A percentile compares a stretch with the other conserved stretches of the same genome.
phyloP scores from a whole-genome alignment of 2,113 vertebrate species.

The Dendropsophus ebraccatus region DNA sequence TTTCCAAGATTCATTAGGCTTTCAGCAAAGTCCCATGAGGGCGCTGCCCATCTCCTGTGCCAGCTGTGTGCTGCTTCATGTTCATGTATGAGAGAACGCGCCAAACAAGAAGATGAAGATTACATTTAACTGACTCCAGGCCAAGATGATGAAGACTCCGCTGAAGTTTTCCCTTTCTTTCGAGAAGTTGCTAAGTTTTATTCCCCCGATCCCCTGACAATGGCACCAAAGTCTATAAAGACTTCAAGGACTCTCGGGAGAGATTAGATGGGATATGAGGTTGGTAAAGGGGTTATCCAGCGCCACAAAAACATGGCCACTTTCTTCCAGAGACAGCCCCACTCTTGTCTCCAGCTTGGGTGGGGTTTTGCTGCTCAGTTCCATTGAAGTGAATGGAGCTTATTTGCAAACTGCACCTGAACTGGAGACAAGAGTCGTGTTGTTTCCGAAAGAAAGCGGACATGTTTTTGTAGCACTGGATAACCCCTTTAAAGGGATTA shows the following conservation, averaged over 20 bases:
- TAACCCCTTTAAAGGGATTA: too few species aligned
- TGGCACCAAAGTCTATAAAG: background rate
- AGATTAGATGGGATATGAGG: background rate
- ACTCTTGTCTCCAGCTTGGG: too few species aligned
- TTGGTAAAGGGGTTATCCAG: too few species aligned
- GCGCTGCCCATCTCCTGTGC: background rate
- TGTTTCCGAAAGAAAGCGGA: too few species aligned
- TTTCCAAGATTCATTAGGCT: conserved; percentile 44
- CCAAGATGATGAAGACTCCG: background rate
- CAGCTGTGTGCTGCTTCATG: conserved; percentile 1
- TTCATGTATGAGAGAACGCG: conserved; percentile 20
- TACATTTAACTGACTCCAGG: background rate
- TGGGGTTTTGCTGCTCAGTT: too few species aligned
- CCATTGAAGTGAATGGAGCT: too few species aligned
- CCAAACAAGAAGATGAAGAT: conserved; percentile 36
- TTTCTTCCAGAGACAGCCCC: too few species aligned
- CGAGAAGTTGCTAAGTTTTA: background rate
- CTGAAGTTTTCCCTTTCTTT: background rate
- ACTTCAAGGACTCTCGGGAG: background rate
- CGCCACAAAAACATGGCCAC: too few species aligned
- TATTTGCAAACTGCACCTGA: too few species aligned
- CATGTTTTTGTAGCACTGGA: too few species aligned
- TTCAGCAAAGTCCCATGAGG: conserved; percentile 10
- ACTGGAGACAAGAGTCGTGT: too few species aligned
- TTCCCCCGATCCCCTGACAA: background rate